Evolutionary conservation across 2,888 invertebrate species (phyloP).

Genomic region (Chesias legatella): DNA sequence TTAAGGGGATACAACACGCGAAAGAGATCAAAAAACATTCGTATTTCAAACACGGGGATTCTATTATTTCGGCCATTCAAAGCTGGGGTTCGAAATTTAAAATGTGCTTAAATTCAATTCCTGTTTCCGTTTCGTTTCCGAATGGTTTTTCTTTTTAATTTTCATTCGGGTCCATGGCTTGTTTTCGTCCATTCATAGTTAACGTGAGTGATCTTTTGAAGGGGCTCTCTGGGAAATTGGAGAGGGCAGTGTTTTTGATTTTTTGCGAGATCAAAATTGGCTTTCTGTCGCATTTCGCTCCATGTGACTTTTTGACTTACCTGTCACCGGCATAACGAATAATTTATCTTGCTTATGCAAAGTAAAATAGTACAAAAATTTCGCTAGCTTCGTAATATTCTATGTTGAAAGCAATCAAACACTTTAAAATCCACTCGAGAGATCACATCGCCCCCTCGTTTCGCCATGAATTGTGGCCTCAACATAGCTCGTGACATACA

Average conservation of each 20-base stretch:
- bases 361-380: too few species aligned
- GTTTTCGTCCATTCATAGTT: constrained; percentile 76
- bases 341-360: too few species aligned
- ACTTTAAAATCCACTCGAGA: constrained; percentile 50
- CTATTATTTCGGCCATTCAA: constrained; percentile 75
- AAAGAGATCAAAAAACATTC: constrained; percentile 72
- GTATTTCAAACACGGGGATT: constrained; percentile 60
- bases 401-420: constrained; percentile 30
- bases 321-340: too few species aligned
- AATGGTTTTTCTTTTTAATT: constrained; percentile 72
- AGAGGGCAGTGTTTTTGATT: constrained; percentile 66
- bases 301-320: constrained; percentile 19
- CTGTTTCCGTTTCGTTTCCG: constrained; percentile 63
- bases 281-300: constrained; percentile 43
- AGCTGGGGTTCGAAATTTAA: constrained; percentile 69
- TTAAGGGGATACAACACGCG: constrained; percentile 66
- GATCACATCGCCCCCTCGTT: constrained; percentile 41
- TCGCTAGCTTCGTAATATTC: too few species aligned
- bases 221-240: constrained; percentile 74
- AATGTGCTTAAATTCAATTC: constrained; percentile 79
- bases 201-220: constrained; percentile 77
- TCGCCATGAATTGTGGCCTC: constrained; percentile 53
- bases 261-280: constrained; percentile 70
- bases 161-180: constrained; percentile 65
- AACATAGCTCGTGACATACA: constrained; percentile 65